Evolutionary conservation across 2,113 vertebrate genomes (phyloP).

Genomic region (Ancistrus triradiatus): DNA sequence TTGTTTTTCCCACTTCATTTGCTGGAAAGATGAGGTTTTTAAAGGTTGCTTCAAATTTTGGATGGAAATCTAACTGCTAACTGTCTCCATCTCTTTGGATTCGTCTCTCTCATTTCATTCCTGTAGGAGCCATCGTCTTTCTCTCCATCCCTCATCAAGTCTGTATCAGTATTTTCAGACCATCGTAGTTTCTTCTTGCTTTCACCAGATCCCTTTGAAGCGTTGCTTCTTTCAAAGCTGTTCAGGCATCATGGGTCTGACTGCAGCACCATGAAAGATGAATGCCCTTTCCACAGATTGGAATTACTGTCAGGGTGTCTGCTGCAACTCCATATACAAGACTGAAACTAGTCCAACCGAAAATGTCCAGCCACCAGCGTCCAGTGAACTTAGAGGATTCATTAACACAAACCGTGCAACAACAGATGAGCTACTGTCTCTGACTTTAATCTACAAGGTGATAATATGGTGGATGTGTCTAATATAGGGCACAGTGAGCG

Average conservation of each 20-base stretch:
- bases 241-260: background rate
- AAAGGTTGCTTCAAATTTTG: background rate
- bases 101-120: no score
- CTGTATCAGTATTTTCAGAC: background rate
- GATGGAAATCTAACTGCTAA: background rate
- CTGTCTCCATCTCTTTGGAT: no score
- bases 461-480: no score
- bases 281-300: slow-evolving; percentile 2
- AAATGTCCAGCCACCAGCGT: no score
- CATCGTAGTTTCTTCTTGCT: background rate
- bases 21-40: background rate
- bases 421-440: no score
- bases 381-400: no score
- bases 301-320: background rate
- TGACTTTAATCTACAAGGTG: no score
- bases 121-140: background rate
- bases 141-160: background rate
- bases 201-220: slow-evolving; percentile 15
- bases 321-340: background rate
- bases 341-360: no score
- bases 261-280: slow-evolving; percentile 28
- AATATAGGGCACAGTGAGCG: no score
- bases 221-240: slow-evolving; percentile 7
- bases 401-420: no score
- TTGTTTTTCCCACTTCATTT: background rate